phyloP scores from a whole-genome alignment of 2,888 invertebrate genomes.

The Aleiodes testaceus region DNA sequence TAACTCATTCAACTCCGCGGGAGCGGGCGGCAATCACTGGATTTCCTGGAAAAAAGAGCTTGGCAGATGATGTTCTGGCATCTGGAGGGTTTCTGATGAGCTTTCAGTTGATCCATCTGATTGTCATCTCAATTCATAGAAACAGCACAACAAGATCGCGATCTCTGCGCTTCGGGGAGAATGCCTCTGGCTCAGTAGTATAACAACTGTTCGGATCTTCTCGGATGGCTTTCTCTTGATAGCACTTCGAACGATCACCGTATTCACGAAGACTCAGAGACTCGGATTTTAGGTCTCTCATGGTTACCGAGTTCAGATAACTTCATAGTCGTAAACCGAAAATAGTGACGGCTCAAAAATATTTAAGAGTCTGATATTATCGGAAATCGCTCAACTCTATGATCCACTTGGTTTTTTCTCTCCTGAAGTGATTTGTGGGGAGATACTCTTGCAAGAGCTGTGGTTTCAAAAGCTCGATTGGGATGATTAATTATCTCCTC shows the following conservation, averaged over 20 bases:
- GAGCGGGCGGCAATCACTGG: too few relatives aligned
- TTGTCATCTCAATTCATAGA: neutral
- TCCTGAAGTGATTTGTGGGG: conserved; percentile 40
- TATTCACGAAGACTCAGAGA: neutral
- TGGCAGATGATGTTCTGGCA: too few relatives aligned
- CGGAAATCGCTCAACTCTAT: neutral
- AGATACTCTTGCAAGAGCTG: conserved; percentile 42
- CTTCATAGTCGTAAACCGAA: neutral
- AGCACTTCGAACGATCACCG: neutral
- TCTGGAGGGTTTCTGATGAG: too few relatives aligned
- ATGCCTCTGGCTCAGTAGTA: neutral
- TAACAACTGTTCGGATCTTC: neutral
- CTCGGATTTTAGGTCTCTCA: neutral
- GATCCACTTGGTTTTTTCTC: conserved; percentile 43
- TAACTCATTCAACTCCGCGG: too few relatives aligned
- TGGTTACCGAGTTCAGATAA: neutral
- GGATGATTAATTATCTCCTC: too few relatives aligned
- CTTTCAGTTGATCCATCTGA: too few relatives aligned
- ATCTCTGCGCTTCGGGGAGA: neutral
- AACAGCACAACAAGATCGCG: neutral
- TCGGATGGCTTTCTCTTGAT: neutral
- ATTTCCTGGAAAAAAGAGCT: too few relatives aligned
- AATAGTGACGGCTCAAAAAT: too few relatives aligned
- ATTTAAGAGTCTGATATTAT: neutral
- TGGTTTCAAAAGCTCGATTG: conserved; percentile 40